A percentile compares a stretch with the other conserved stretches of the same genome.
Conservation (phyloP, 1,140 invertebrate genomes). For the Zaprionus gabonicus region DNA sequence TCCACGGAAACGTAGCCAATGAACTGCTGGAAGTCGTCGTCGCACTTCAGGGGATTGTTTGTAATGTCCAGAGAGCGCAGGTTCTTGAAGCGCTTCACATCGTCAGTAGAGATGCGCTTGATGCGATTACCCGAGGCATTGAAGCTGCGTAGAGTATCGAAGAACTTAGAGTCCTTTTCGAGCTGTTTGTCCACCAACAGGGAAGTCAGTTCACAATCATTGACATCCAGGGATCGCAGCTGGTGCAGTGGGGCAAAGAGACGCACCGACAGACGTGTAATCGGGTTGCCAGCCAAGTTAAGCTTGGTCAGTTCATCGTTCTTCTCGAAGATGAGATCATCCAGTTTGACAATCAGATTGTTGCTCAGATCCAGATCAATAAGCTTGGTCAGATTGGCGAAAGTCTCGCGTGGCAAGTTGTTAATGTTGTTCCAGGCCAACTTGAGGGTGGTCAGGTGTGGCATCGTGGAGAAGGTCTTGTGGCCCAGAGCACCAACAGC, state of each 20-base stretch:
- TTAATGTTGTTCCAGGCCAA: slow-evolving; percentile 88
- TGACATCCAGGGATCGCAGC: slow-evolving; percentile 87
- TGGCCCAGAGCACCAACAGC: slow-evolving; percentile 87
- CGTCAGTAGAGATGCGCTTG: slow-evolving; percentile 85
- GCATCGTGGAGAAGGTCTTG: slow-evolving; percentile 88
- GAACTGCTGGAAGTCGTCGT: slow-evolving; percentile 86
- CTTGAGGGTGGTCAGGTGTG: slow-evolving; percentile 87
- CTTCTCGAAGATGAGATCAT: slow-evolving; percentile 87
- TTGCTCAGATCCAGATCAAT: slow-evolving; percentile 89
- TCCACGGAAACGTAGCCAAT: slow-evolving; percentile 86
- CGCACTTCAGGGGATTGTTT: slow-evolving; percentile 88
- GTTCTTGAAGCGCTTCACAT: slow-evolving; percentile 86
- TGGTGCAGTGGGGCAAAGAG: slow-evolving; percentile 87
- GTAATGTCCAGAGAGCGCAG: slow-evolving; percentile 87
- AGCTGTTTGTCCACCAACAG: slow-evolving; percentile 87
- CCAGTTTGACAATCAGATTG: slow-evolving; percentile 87
- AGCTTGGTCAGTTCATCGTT: slow-evolving; percentile 88
- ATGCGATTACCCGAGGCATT: slow-evolving; percentile 87
- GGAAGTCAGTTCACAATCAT: slow-evolving; percentile 87
- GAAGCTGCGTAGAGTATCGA: slow-evolving; percentile 85
- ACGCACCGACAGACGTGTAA: slow-evolving; percentile 87
- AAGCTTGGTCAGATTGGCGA: slow-evolving; percentile 85
- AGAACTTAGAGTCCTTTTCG: slow-evolving; percentile 81
- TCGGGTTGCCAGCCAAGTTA: slow-evolving; percentile 89
- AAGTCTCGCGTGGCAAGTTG: slow-evolving; percentile 82